Evolutionary conservation across 1,140 invertebrate species (phyloP).

Genomic region (Amphibalanus amphitrite): DNA sequence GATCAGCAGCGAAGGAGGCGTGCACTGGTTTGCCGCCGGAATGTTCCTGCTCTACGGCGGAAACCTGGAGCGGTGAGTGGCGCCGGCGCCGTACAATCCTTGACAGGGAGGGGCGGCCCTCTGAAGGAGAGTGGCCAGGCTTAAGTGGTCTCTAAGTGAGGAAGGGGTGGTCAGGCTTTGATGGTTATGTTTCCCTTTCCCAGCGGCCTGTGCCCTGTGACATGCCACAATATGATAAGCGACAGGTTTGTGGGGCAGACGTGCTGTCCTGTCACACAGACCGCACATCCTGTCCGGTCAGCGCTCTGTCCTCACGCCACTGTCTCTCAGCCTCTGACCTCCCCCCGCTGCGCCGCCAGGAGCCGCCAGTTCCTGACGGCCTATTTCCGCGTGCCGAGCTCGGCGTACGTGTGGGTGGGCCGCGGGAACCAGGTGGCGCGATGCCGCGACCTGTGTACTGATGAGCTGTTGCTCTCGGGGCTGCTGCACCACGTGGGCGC

Average conservation of each 20-base stretch:
- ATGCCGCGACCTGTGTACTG: background rate
- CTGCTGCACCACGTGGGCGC: background rate
- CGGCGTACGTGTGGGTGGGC: background rate
- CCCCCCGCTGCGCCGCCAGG: too few species aligned
- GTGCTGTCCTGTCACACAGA: too few species aligned
- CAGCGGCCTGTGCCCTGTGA: too few species aligned
- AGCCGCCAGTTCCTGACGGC: background rate
- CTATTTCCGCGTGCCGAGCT: background rate
- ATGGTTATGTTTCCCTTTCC: background rate
- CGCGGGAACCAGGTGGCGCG: background rate
- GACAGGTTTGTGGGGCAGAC: too few species aligned
- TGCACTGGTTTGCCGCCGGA: conserved; percentile 12
- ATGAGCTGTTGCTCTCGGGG: background rate
- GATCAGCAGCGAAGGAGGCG: background rate
- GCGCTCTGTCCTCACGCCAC: too few species aligned
- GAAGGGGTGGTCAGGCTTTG: background rate
- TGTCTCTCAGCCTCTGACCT: too few species aligned
- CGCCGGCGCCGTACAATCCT: too few species aligned
- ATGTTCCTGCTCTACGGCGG: conserved; percentile 13
- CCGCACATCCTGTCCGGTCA: too few species aligned
- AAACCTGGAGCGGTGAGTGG: conserved; percentile 12
- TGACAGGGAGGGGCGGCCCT: too few species aligned
- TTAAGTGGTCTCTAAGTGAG: too few species aligned
- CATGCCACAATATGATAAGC: too few species aligned
- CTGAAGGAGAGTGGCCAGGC: too few species aligned